Evolutionary conservation across 2,797 vertebrate genomes (phyloP).

Genomic region (Basileuterus tristriatus): DNA sequence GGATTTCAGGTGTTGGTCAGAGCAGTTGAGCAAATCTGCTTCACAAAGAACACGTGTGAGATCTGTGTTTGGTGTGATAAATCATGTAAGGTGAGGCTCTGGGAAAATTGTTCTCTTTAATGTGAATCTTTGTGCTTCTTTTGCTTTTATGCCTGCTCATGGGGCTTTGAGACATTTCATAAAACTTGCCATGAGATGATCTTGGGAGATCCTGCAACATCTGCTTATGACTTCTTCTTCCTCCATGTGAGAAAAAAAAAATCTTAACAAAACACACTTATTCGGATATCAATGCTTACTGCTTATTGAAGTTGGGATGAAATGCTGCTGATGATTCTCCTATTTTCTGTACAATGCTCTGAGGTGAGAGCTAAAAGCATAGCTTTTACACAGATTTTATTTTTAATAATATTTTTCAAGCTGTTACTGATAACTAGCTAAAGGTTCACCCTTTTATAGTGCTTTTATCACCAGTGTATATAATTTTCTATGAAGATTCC

Average conservation of each 20-base stretch:
- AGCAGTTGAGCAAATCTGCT: not conserved
- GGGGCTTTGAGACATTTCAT: constrained; percentile 27
- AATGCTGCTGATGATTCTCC: not conserved
- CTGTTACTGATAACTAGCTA: not conserved
- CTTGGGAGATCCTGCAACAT: constrained; percentile 25
- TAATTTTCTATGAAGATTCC: not conserved
- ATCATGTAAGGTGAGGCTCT: not conserved
- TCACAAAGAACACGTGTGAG: not conserved
- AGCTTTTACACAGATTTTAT: not conserved
- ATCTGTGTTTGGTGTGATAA: not conserved
- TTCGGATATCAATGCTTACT: not conserved
- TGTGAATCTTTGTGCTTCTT: not conserved
- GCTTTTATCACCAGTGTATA: not conserved
- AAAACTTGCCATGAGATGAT: constrained; percentile 64
- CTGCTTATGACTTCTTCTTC: constrained; percentile 1
- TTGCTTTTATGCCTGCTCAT: constrained; percentile 27
- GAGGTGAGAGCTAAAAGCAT: not conserved
- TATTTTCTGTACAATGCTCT: not conserved
- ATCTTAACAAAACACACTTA: not conserved
- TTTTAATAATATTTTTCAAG: not conserved
- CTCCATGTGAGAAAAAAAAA: not conserved
- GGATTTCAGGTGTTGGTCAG: not conserved
- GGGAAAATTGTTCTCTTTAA: constrained; percentile 23
- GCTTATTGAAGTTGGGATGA: not conserved
- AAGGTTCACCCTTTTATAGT: not conserved